Evolutionary conservation across 2,888 invertebrate species (phyloP).

Genomic region (Platerodrilus igneus): DNA sequence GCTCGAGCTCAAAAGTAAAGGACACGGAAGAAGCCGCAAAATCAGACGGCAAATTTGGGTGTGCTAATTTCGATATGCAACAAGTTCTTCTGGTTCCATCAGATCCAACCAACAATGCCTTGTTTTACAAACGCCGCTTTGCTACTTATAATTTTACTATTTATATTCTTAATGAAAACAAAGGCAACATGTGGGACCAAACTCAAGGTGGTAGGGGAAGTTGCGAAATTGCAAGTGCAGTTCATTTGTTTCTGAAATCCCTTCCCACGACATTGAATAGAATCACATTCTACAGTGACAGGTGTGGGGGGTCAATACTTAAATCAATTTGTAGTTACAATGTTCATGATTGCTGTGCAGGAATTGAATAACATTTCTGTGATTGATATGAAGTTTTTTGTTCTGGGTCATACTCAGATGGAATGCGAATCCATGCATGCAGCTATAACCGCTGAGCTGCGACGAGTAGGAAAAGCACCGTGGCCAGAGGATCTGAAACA

Average conservation of each 20-base stretch:
- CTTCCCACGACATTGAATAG: constrained; percentile 20
- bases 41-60: constrained; percentile 10
- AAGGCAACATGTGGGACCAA: constrained; percentile 32
- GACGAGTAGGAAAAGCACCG: constrained; percentile 18
- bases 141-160: constrained; percentile 24
- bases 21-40: not conserved
- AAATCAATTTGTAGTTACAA: constrained; percentile 29
- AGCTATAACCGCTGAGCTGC: constrained; percentile 20
- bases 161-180: constrained; percentile 22
- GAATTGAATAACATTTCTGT: constrained; percentile 23
- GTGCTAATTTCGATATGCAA: constrained; percentile 27
- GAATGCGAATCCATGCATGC: constrained; percentile 25
- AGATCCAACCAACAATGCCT: constrained; percentile 23
- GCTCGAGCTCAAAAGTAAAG: no score
- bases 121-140: constrained; percentile 26
- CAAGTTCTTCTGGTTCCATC: constrained; percentile 23
- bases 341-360: constrained; percentile 28
- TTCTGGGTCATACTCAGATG: constrained; percentile 22
- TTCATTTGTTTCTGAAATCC: constrained; percentile 26
- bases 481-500: constrained; percentile 26
- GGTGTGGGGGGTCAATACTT: constrained; percentile 34
- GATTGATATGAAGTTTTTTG: constrained; percentile 30
- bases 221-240: constrained; percentile 25
- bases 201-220: constrained; percentile 26
- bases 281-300: constrained; percentile 30